A percentile compares a stretch with the other conserved stretches of the same genome.
Evolutionary conservation across 2,888 invertebrate genomes (phyloP).

Genomic region (Hyalella azteca): DNA sequence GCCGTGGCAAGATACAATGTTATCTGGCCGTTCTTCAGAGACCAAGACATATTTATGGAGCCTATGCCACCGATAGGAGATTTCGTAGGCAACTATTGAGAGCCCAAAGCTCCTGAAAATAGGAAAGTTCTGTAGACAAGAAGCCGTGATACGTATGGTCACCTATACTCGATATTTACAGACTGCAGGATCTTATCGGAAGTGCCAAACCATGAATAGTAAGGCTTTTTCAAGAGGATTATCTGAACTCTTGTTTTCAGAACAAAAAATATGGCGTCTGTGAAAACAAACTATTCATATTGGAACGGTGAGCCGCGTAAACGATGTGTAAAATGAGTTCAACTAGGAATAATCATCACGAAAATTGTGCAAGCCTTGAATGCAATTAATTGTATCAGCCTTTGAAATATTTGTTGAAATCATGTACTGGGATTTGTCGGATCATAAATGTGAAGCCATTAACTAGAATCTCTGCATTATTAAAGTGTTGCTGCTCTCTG

Average conservation of each 20-base stretch:
- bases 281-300: background rate
- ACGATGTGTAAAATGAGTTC: background rate
- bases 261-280: background rate
- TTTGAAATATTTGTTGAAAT: too few species aligned
- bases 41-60: background rate
- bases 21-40: background rate
- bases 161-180: constrained; percentile 31
- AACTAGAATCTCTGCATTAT: background rate
- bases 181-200: constrained; percentile 17
- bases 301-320: background rate
- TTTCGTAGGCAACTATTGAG: background rate
- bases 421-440: too few species aligned
- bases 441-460: background rate
- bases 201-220: constrained; percentile 22
- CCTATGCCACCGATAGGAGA: background rate
- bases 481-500: too few species aligned
- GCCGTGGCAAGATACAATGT: background rate
- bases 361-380: background rate
- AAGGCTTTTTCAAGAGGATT: background rate
- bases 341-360: background rate
- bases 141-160: background rate
- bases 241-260: background rate
- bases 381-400: too few species aligned
- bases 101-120: background rate
- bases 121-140: background rate